Evolutionary conservation across 1,140 invertebrate species (phyloP).

Genomic region (Lordiphosa mommai): DNA sequence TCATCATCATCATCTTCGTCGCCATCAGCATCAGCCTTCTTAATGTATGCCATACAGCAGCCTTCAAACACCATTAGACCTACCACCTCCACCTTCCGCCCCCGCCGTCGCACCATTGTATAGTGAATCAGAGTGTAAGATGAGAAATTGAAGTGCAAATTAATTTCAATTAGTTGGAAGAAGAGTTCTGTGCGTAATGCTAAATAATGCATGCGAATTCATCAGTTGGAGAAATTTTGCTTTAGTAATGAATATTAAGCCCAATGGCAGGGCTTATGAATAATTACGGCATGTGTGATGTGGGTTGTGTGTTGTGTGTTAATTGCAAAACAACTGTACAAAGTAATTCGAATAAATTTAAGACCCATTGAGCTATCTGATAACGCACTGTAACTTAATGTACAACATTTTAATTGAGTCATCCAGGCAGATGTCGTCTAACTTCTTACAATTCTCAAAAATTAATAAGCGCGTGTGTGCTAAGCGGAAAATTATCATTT

Average conservation of each 20-base stretch:
- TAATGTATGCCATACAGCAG: constrained; percentile 13
- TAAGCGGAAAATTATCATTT: constrained; percentile 73
- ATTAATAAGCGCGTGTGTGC: constrained; percentile 23
- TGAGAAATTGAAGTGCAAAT: constrained; percentile 43
- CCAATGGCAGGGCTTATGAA: neutral
- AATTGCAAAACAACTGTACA: neutral
- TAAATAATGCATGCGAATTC: constrained; percentile 2
- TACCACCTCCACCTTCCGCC: constrained; percentile 3
- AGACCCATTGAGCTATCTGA: neutral
- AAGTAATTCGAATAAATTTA: neutral
- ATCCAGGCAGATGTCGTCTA: neutral
- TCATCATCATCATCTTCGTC: constrained; percentile 25
- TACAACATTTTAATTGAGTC: constrained; percentile 28
- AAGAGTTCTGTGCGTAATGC: neutral
- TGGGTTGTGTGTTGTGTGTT: neutral
- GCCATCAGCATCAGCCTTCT: constrained; percentile 1
- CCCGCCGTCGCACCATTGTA: neutral
- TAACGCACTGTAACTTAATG: neutral
- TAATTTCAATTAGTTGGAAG: constrained; percentile 20
- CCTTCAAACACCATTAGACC: constrained; percentile 45
- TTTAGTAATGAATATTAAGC: neutral
- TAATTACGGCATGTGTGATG: neutral
- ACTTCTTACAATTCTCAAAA: neutral
- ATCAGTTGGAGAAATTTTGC: neutral
- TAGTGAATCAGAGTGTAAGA: neutral